Percentiles rank a stretch among this genome's conserved stretches.
Evolutionary conservation across 2,113 vertebrate genomes (phyloP).

Genomic region (Numenius arquata): DNA sequence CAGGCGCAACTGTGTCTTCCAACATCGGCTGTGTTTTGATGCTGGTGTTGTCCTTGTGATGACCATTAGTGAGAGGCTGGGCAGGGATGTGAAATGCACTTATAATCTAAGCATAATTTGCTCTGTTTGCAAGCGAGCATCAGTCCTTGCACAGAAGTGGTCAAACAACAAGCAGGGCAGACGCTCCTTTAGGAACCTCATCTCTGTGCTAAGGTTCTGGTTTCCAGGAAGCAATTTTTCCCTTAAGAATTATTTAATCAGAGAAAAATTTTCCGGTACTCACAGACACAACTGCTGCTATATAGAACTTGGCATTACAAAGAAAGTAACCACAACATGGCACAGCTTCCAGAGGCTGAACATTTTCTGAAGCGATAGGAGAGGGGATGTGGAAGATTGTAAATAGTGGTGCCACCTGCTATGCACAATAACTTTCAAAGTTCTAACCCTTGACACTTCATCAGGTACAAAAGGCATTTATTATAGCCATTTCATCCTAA

Average conservation of each 20-base stretch:
- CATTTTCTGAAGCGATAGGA: neutral
- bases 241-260: constrained; percentile 66
- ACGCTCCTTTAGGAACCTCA: constrained; percentile 19
- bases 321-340: neutral
- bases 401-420: neutral
- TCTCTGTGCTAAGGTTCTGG: constrained; percentile 34
- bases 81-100: neutral
- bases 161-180: constrained; percentile 21
- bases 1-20: neutral
- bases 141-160: neutral
- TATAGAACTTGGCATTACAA: neutral
- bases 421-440: neutral
- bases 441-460: neutral
- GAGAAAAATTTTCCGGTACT: constrained; percentile 52
- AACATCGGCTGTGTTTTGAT: neutral
- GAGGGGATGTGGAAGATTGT: neutral
- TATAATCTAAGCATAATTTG: neutral
- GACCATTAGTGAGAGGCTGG: neutral
- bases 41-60: neutral
- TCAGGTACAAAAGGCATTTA: neutral
- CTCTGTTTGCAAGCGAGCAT: neutral
- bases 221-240: constrained; percentile 63
- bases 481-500: neutral
- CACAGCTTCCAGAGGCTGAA: neutral
- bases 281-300: constrained; percentile 25